These are phyloP conservation scores for Etheostoma spectabile DNA, from an alignment of 2,113 vertebrate genomes.

Conservation along the genomic window DNA sequence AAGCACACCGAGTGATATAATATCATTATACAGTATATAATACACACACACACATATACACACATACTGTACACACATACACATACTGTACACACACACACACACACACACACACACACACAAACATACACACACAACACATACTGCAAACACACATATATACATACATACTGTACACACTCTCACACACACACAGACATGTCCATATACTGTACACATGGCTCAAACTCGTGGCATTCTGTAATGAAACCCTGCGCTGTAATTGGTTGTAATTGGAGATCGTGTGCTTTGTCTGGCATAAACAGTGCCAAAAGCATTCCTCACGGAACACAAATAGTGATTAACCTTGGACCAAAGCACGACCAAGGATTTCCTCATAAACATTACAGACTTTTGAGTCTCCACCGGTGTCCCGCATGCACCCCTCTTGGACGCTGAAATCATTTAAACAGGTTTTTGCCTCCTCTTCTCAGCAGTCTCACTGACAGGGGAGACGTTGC, in stretches of 20 bases:
- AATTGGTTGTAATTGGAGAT: constrained; percentile 39
- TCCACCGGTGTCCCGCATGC: background rate
- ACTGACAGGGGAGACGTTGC: background rate
- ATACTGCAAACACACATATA: background rate
- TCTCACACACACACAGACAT: background rate
- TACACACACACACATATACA: background rate
- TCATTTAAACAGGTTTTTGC: constrained; percentile 8
- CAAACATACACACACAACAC: too few relatives aligned
- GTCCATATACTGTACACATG: background rate
- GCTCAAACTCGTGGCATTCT: background rate
- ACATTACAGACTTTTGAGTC: background rate
- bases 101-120: too few relatives aligned
- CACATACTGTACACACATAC: background rate
- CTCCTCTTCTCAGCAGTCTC: constrained; percentile 2
- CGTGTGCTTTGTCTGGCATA: constrained; percentile 39
- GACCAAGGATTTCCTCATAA: constrained; percentile 9
- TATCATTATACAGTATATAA: too few relatives aligned
- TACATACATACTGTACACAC: background rate
- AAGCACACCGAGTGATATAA: background rate
- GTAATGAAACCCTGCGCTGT: constrained; percentile 17
- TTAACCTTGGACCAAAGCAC: constrained; percentile 24
- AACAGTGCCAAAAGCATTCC: constrained; percentile 43
- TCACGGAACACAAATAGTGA: constrained; percentile 8
- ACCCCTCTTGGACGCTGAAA: background rate
- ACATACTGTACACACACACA: too few relatives aligned